Evolutionary conservation across 2,113 vertebrate species (phyloP).

Genomic region (Monopterus albus): DNA sequence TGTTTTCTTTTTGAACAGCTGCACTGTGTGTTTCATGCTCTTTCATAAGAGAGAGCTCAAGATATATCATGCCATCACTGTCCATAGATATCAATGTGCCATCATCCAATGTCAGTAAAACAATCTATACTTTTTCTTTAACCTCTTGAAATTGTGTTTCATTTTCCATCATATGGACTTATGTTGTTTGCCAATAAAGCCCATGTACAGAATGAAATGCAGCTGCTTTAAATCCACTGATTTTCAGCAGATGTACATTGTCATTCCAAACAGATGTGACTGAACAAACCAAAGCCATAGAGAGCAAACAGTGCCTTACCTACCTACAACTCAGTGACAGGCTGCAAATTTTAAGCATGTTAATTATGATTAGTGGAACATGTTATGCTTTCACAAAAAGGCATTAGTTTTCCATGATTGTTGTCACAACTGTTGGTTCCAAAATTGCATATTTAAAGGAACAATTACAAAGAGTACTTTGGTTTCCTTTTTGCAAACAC

Average conservation of each 20-base stretch:
- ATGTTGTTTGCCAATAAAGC: conserved; percentile 8
- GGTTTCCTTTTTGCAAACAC: conserved; percentile 38
- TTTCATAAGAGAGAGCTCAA: not conserved
- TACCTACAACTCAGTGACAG: conserved; percentile 80
- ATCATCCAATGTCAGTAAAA: conserved; percentile 5
- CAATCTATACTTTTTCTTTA: not conserved
- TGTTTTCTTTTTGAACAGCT: conserved; percentile 33
- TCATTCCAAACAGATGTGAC: conserved; percentile 80
- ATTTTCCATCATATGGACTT: conserved; percentile 1
- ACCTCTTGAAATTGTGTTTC: conserved; percentile 1
- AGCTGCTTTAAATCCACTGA: conserved; percentile 57
- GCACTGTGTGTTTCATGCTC: conserved; percentile 1
- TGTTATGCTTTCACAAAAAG: conserved; percentile 25
- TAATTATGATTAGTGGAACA: conserved; percentile 35
- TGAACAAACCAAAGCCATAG: conserved; percentile 88
- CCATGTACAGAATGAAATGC: conserved; percentile 15
- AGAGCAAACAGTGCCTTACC: conserved; percentile 85
- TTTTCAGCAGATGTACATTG: conserved; percentile 69
- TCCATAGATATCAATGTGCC: not conserved
- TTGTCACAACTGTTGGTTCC: not conserved
- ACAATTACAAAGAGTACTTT: conserved; percentile 14
- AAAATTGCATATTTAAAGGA: conserved; percentile 12
- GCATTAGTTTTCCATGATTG: not conserved
- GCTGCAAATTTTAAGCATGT: conserved; percentile 18
- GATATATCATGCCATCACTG: not conserved